A percentile compares a stretch with the other conserved stretches of the same genome.
phyloP scores from a whole-genome alignment of 23 tunicate species.

The Oikopleura albicans region DNA sequence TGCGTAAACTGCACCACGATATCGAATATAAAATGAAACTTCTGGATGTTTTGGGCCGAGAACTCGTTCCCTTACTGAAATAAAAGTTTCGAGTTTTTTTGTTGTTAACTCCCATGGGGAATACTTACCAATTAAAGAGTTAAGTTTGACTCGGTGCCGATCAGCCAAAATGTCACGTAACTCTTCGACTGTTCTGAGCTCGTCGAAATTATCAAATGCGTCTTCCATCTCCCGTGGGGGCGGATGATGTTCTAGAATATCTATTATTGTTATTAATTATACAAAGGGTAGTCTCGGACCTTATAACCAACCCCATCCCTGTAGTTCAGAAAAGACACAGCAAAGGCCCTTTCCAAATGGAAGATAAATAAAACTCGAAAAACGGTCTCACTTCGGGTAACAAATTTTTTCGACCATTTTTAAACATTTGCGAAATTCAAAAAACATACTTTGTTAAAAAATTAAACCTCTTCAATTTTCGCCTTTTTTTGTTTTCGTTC shows the following conservation, averaged over 20 bases:
- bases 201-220: background rate
- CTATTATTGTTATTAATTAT: background rate
- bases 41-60: slow-evolving; percentile 75
- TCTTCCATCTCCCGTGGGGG: background rate
- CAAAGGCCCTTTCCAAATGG: too few relatives aligned
- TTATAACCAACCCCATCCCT: too few relatives aligned
- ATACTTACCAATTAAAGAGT: background rate
- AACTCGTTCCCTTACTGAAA: slow-evolving; percentile 49
- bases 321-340: too few relatives aligned
- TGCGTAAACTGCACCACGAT: slow-evolving; percentile 15
- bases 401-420: too few relatives aligned
- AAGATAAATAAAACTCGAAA: too few relatives aligned
- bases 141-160: background rate
- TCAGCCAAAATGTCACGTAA: background rate
- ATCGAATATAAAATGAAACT: slow-evolving; percentile 73
- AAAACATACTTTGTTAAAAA: too few relatives aligned
- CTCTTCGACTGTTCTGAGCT: background rate
- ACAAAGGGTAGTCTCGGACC: too few relatives aligned
- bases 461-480: too few relatives aligned
- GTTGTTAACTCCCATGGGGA: background rate
- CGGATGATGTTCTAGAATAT: background rate
- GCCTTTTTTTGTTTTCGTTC: too few relatives aligned
- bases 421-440: too few relatives aligned
- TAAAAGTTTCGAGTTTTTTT: background rate
- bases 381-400: too few relatives aligned